A percentile compares a stretch with the other conserved stretches of the same genome.
These are phyloP conservation scores for Tympanuchus pallidicinctus DNA, from an alignment of 2,113 vertebrate genomes.

Conservation along the genomic window DNA sequence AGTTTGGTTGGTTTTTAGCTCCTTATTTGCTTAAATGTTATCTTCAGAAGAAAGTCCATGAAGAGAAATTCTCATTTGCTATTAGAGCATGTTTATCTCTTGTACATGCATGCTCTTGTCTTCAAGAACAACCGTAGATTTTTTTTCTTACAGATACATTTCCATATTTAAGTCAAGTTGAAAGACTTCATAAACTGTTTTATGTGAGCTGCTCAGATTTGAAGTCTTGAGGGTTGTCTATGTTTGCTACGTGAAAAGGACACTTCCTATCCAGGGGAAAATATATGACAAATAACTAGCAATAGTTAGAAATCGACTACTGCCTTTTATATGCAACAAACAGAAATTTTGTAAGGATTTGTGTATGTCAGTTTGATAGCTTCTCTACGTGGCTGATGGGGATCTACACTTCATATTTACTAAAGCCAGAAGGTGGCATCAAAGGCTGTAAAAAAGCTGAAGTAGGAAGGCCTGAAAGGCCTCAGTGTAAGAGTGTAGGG, in stretches of 20 bases:
- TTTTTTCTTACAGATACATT: neutral
- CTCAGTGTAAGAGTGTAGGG: neutral
- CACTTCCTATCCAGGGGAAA: neutral
- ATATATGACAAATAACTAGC: neutral
- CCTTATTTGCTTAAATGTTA: neutral
- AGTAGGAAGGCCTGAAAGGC: neutral
- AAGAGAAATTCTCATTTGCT: neutral
- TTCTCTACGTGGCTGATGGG: neutral
- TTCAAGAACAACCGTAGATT: neutral
- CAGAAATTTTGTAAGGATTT: neutral
- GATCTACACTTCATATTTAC: neutral
- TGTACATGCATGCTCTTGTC: neutral
- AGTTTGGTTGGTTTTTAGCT: neutral
- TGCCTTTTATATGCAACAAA: neutral
- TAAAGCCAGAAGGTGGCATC: constrained; percentile 63
- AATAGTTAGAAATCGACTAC: neutral
- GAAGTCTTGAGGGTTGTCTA: neutral
- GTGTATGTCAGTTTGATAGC: neutral
- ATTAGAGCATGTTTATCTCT: neutral
- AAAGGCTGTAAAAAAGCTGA: constrained; percentile 10
- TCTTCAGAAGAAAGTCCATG: neutral
- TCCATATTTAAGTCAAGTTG: neutral
- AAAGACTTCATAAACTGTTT: neutral
- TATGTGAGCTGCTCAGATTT: neutral
- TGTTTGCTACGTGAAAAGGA: neutral